Conservation (phyloP, 1,140 invertebrate genomes). For the Agraylea sexmaculata region DNA sequence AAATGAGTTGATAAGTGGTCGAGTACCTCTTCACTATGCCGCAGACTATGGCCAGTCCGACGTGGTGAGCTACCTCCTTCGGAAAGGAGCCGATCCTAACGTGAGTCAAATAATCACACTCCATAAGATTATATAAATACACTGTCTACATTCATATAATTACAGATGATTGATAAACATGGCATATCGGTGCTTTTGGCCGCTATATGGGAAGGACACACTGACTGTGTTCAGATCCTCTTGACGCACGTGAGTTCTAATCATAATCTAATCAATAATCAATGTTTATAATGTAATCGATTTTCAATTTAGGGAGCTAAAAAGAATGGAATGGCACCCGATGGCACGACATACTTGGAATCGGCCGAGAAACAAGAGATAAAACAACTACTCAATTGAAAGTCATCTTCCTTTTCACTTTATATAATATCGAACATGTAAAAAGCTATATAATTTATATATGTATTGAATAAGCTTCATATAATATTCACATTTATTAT, state of each 20-base stretch:
- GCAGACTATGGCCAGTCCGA: slow-evolving; percentile 90
- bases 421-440: too few species aligned
- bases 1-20: slow-evolving; percentile 74
- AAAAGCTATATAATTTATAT: too few species aligned
- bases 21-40: slow-evolving; percentile 79
- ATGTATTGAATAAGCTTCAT: too few species aligned
- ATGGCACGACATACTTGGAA: slow-evolving; percentile 75
- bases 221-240: slow-evolving; percentile 76
- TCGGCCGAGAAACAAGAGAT: slow-evolving; percentile 89
- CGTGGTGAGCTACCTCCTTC: slow-evolving; percentile 79
- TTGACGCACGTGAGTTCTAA: slow-evolving; percentile 59
- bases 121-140: neutral
- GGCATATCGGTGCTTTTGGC: slow-evolving; percentile 84
- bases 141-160: slow-evolving; percentile 7
- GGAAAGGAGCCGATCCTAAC: slow-evolving; percentile 85
- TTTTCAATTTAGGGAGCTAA: slow-evolving; percentile 58
- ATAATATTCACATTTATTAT: too few species aligned
- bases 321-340: slow-evolving; percentile 71
- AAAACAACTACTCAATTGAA: slow-evolving; percentile 55
- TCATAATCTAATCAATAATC: too few species aligned
- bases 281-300: neutral
- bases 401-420: too few species aligned
- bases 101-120: slow-evolving; percentile 46
- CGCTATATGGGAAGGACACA: slow-evolving; percentile 94
- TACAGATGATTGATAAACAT: slow-evolving; percentile 80